A percentile compares a stretch with the other conserved stretches of the same genome.
These are phyloP conservation scores for Campoletis sonorensis DNA, from an alignment of 1,140 invertebrate genomes.

Conservation along the genomic window DNA sequence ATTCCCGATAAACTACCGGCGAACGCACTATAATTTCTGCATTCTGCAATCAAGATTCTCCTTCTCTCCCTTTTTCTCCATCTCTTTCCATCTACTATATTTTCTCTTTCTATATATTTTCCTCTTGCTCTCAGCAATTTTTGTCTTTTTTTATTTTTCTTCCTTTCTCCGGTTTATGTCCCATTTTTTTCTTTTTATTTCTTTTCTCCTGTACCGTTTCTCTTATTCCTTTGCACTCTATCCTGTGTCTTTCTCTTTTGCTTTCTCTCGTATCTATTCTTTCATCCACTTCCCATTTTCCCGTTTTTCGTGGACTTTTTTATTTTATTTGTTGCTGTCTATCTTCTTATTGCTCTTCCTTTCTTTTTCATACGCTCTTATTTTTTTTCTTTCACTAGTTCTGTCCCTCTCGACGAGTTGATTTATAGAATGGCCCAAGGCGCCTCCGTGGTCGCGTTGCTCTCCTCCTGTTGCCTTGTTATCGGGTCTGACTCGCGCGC, in stretches of 20 bases:
- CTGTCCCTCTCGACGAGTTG: constrained; percentile 48
- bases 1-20: constrained; percentile 58
- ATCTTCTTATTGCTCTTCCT: neutral
- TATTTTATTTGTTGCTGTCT: neutral
- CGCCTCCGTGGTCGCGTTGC: constrained; percentile 54
- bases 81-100: neutral
- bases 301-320: neutral
- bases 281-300: too few species aligned
- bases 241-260: neutral
- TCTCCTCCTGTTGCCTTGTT: constrained; percentile 55
- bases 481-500: constrained; percentile 47
- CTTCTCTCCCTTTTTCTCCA: neutral
- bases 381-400: constrained; percentile 13
- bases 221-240: neutral
- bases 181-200: neutral
- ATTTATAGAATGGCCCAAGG: constrained; percentile 59
- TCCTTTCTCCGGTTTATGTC: too few species aligned
- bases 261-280: neutral
- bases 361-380: neutral
- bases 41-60: constrained; percentile 55
- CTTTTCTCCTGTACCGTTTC: neutral
- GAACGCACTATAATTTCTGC: constrained; percentile 62
- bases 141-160: neutral
- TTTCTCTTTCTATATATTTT: neutral
- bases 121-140: neutral